Percentiles rank a stretch among this genome's conserved stretches.
phyloP scores from a whole-genome alignment of 2,888 invertebrate species.

The Prosapia bicincta region DNA sequence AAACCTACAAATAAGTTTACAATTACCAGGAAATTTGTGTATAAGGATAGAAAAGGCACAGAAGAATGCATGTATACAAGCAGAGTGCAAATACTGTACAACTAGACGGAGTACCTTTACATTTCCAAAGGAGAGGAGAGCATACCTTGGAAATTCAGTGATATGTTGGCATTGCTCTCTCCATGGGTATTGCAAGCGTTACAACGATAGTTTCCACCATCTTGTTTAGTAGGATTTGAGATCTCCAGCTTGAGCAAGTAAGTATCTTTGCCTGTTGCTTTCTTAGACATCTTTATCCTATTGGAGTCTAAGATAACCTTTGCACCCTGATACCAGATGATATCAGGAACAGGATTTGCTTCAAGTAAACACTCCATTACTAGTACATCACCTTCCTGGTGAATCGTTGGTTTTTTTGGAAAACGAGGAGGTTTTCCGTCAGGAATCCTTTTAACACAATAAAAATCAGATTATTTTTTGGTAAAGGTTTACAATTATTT shows the following conservation, averaged over 20 bases:
- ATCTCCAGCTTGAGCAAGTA: conserved; percentile 92
- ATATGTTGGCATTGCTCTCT: conserved; percentile 99
- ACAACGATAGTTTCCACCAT: conserved; percentile 98
- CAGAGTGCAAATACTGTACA: conserved; percentile 1
- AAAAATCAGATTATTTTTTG: too few species aligned
- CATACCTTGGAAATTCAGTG: conserved; percentile 97
- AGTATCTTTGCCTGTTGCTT: conserved; percentile 83
- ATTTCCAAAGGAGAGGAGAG: neutral
- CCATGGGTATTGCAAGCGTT: conserved; percentile 98
- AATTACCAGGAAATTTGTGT: neutral
- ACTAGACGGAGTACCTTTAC: conserved; percentile 13
- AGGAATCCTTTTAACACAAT: conserved; percentile 67
- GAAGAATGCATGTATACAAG: neutral
- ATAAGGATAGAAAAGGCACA: neutral
- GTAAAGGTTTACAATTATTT: too few species aligned
- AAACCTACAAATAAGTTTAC: conserved; percentile 3
- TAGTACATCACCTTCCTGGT: conserved; percentile 88
- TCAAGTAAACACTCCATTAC: conserved; percentile 96
- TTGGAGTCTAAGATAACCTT: conserved; percentile 78
- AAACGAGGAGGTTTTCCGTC: conserved; percentile 95
- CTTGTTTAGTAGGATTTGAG: conserved; percentile 90
- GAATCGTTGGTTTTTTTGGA: conserved; percentile 94
- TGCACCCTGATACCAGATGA: conserved; percentile 92
- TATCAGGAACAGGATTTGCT: conserved; percentile 92
- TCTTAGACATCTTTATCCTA: conserved; percentile 88